phyloP scores from a whole-genome alignment of 1,140 invertebrate genomes.

The Leptinotarsa lineolata region DNA sequence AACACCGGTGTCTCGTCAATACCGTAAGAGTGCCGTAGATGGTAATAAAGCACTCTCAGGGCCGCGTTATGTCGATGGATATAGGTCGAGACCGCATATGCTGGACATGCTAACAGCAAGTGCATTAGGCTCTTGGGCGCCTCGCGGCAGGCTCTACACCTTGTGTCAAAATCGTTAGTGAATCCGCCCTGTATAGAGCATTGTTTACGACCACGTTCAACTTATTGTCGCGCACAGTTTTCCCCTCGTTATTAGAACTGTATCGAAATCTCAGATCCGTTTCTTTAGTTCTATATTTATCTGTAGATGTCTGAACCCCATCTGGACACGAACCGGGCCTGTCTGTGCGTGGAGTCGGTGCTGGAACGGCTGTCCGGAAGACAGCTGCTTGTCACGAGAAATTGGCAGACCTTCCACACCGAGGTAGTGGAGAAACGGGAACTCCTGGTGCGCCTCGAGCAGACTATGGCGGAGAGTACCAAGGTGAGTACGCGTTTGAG shows the following conservation, averaged over 20 bases:
- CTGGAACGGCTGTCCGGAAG: slow-evolving; percentile 71
- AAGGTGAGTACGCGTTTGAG: slow-evolving; percentile 62
- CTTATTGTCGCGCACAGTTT: slow-evolving; percentile 20
- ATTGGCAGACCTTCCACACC: slow-evolving; percentile 72
- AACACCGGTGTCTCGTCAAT: no score
- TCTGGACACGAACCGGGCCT: slow-evolving; percentile 72
- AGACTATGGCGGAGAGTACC: slow-evolving; percentile 74
- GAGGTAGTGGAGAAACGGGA: slow-evolving; percentile 68
- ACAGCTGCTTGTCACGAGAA: slow-evolving; percentile 68
- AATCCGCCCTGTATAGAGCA: no score
- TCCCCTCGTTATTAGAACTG: slow-evolving; percentile 30
- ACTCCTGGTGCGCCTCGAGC: slow-evolving; percentile 68
- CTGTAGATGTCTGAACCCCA: slow-evolving; percentile 73
- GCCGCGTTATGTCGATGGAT: no score
- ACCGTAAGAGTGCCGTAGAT: no score
- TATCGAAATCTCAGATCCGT: slow-evolving; percentile 21
- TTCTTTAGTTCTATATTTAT: slow-evolving; percentile 48
- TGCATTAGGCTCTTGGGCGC: no score
- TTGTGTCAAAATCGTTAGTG: no score
- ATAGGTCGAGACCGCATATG: no score
- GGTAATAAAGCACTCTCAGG: no score
- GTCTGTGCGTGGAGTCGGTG: slow-evolving; percentile 70
- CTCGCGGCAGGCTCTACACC: no score
- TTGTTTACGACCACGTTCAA: no score
- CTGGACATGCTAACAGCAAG: no score